Percentiles rank a stretch among this genome's conserved stretches.
These are phyloP conservation scores for Hippolais icterina DNA, from an alignment of 2,113 vertebrate genomes.

Conservation along the genomic window DNA sequence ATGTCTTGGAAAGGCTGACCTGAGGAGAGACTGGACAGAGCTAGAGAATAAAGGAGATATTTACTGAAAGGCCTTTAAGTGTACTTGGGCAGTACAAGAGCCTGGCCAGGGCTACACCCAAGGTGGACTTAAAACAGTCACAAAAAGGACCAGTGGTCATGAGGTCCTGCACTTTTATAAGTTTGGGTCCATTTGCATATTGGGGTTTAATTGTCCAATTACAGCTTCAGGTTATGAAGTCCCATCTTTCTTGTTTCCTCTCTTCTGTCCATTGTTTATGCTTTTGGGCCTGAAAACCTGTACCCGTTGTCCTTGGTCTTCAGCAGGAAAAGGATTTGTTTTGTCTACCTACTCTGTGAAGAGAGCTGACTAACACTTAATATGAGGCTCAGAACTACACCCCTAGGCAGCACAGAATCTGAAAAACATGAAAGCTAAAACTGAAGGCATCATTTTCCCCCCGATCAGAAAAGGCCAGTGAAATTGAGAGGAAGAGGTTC, in stretches of 20 bases:
- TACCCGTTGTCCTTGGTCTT: background rate
- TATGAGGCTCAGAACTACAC: background rate
- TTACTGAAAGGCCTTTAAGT: background rate
- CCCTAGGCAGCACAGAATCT: background rate
- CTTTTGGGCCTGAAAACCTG: background rate
- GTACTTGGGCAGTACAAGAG: background rate
- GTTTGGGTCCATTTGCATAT: background rate
- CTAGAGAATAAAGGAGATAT: background rate
- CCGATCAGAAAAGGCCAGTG: background rate
- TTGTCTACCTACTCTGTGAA: background rate
- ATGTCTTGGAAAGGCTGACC: background rate
- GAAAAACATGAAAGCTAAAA: background rate
- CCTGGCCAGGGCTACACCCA: background rate
- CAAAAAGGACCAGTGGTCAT: background rate
- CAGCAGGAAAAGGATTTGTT: background rate
- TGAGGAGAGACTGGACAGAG: background rate
- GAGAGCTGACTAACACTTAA: background rate
- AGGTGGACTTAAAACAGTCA: background rate
- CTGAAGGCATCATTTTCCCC: background rate
- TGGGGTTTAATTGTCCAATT: background rate
- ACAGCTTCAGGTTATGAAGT: background rate
- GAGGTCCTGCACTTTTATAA: background rate
- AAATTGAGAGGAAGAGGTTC: background rate
- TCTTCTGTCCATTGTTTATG: background rate
- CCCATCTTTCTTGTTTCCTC: background rate